phyloP scores from a whole-genome alignment of 2,113 vertebrate species.

The Hippocampus mohnikei region DNA sequence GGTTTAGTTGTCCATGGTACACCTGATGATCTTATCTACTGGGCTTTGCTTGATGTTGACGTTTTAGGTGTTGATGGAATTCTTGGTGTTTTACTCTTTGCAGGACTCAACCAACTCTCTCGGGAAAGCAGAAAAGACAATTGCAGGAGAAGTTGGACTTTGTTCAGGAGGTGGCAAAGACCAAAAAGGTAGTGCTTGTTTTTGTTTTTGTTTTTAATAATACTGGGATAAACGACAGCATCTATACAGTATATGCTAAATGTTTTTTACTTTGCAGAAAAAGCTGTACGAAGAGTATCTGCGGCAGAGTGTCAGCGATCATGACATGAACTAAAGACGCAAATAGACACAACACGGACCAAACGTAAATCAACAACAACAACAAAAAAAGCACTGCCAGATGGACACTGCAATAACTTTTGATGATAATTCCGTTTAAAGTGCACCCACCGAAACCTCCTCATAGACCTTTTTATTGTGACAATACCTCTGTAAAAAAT shows the following conservation, averaged over 20 bases:
- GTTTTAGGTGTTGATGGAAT: neutral
- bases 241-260: neutral
- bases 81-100: neutral
- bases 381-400: neutral
- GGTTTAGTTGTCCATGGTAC: no score
- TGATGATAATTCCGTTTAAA: neutral
- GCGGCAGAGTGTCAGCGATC: constrained; percentile 78
- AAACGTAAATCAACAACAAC: neutral
- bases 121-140: constrained; percentile 75
- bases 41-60: neutral
- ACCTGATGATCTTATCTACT: no score
- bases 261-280: constrained; percentile 57
- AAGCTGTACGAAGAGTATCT: constrained; percentile 81
- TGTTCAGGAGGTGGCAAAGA: constrained; percentile 73
- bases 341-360: neutral
- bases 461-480: constrained; percentile 32
- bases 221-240: neutral
- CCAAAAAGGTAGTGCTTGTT: constrained; percentile 71
- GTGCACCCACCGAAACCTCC: constrained; percentile 2
- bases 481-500: constrained; percentile 4
- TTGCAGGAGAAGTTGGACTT: constrained; percentile 76
- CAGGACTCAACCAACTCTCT: constrained; percentile 73
- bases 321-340: constrained; percentile 67
- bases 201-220: neutral
- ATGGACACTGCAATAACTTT: constrained; percentile 1